Conservation (phyloP, 2,797 vertebrate genomes). For the Echeneis naucrates region DNA sequence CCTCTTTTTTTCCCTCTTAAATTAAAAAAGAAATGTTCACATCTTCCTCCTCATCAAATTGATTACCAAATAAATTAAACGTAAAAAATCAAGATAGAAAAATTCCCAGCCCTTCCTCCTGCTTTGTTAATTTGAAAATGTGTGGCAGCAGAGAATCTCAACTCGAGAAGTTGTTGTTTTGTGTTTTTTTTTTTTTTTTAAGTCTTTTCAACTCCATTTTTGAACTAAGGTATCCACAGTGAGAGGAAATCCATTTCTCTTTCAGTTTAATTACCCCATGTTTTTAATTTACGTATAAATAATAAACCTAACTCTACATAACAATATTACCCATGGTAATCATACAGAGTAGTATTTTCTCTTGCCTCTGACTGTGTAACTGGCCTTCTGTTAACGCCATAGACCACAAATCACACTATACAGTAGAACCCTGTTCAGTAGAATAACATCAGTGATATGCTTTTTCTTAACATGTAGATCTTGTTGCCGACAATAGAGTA, state of each 20-base stretch:
- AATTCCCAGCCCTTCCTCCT: slow-evolving; percentile 81
- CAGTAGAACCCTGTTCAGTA: slow-evolving; percentile 84
- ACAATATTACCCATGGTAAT: slow-evolving; percentile 84
- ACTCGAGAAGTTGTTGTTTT: slow-evolving; percentile 65
- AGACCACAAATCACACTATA: slow-evolving; percentile 86
- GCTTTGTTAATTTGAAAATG: slow-evolving; percentile 78
- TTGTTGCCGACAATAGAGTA: slow-evolving; percentile 80
- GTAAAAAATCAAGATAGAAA: slow-evolving; percentile 85
- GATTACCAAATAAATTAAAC: slow-evolving; percentile 86
- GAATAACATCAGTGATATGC: slow-evolving; percentile 85
- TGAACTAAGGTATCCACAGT: slow-evolving; percentile 86
- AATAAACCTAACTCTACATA: slow-evolving; percentile 86
- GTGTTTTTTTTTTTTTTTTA: too few species aligned
- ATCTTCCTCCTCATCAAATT: slow-evolving; percentile 63
- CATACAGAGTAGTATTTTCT: slow-evolving; percentile 84
- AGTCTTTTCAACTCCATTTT: slow-evolving; percentile 75
- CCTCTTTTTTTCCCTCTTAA: slow-evolving; percentile 77
- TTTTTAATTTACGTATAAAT: slow-evolving; percentile 83
- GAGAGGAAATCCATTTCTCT: slow-evolving; percentile 79
- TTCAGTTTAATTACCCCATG: slow-evolving; percentile 73
- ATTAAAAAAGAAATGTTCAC: slow-evolving; percentile 79
- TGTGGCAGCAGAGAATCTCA: slow-evolving; percentile 80
- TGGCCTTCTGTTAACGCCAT: slow-evolving; percentile 72
- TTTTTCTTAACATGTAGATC: slow-evolving; percentile 83
- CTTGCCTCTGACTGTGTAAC: slow-evolving; percentile 72